phyloP scores from a whole-genome alignment of 2,113 vertebrate species.

The Heloderma charlesbogerti region DNA sequence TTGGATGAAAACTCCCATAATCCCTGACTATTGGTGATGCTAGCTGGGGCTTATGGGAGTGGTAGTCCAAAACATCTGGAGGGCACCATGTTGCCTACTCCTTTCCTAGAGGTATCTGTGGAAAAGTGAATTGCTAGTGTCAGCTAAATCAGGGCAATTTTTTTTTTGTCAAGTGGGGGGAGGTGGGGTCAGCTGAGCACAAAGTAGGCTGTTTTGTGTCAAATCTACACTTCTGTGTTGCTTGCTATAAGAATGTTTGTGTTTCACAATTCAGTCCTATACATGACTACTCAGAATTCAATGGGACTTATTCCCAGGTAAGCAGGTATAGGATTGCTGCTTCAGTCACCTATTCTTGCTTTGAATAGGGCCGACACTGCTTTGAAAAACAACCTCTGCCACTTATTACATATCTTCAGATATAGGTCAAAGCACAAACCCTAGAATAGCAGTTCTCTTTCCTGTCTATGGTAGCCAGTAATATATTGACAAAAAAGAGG shows the following conservation, averaged over 20 bases:
- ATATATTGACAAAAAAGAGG: too few species aligned
- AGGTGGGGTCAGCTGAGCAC: not conserved
- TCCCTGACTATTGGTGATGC: too few species aligned
- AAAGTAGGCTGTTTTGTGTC: not conserved
- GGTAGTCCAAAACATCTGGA: too few species aligned
- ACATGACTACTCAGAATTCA: not conserved
- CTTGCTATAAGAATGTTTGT: conserved; percentile 35
- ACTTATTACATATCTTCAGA: conserved; percentile 12
- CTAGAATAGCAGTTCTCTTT: not conserved
- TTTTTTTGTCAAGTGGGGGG: too few species aligned
- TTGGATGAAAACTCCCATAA: too few species aligned
- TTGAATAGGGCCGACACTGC: conserved; percentile 16
- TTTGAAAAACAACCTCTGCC: conserved; percentile 5
- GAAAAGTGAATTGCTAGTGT: not conserved
- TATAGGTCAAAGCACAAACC: not conserved
- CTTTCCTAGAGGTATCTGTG: not conserved
- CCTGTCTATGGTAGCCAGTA: not conserved
- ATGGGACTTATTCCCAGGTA: too few species aligned
- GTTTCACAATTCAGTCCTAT: not conserved
- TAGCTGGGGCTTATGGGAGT: too few species aligned
- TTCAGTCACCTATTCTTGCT: conserved; percentile 5
- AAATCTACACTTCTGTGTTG: not conserved
- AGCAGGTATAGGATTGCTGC: not conserved
- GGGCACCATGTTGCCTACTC: too few species aligned
- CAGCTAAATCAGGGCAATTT: not conserved